Evolutionary conservation across 2,888 invertebrate species (phyloP).

Genomic region (Tyria jacobaeae): DNA sequence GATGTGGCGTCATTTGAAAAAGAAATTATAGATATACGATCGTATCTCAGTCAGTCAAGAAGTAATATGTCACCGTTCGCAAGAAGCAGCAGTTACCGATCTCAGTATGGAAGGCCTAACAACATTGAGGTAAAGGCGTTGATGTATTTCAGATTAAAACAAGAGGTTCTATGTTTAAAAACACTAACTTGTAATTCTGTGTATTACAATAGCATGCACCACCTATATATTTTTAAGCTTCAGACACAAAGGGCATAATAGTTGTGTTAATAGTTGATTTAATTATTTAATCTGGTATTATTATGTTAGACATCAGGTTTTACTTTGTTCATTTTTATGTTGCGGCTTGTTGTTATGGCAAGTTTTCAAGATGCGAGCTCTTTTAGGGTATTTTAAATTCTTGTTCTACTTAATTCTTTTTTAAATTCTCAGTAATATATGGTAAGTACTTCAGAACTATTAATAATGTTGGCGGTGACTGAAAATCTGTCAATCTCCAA

Average conservation of each 20-base stretch:
- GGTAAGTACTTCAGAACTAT: not conserved
- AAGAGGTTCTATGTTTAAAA: not conserved
- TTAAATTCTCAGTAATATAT: too few species aligned
- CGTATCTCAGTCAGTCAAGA: slow-evolving; percentile 91
- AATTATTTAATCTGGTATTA: too few species aligned
- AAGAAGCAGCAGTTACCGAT: slow-evolving; percentile 90
- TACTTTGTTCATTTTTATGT: too few species aligned
- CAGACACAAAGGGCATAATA: not conserved
- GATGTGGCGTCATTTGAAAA: slow-evolving; percentile 85
- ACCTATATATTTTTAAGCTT: not conserved
- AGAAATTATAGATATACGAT: slow-evolving; percentile 90
- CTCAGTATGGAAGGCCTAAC: slow-evolving; percentile 88
- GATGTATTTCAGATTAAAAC: not conserved
- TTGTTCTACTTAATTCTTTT: too few species aligned
- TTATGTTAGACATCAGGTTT: too few species aligned
- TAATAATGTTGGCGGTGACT: not conserved
- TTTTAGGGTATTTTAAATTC: too few species aligned
- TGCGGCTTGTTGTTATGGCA: too few species aligned
- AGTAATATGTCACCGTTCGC: slow-evolving; percentile 91
- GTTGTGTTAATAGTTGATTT: not conserved
- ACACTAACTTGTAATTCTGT: not conserved
- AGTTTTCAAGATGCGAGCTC: too few species aligned
- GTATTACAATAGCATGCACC: not conserved
- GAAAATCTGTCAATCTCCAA: too few species aligned
- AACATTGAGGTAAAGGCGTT: slow-evolving; percentile 76